Percentiles rank a stretch among this genome's conserved stretches.
phyloP scores from a whole-genome alignment of 2,797 vertebrate genomes.

The Ctenosaura bakeri region DNA sequence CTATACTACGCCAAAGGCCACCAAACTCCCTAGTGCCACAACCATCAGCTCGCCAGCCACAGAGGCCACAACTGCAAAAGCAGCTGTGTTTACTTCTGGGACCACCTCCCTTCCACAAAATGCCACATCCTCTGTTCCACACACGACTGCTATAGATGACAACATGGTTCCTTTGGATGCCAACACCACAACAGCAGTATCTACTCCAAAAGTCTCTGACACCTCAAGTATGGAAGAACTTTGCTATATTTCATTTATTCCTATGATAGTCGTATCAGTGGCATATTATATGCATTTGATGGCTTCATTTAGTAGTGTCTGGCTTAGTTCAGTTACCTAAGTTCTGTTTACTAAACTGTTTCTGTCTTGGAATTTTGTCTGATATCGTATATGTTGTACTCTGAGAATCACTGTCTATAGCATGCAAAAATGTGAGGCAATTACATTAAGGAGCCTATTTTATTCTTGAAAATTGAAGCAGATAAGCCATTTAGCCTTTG shows the following conservation, averaged over 20 bases:
- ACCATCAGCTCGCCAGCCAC: constrained; percentile 64
- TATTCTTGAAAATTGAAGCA: not conserved
- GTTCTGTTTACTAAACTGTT: not conserved
- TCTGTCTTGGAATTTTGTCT: not conserved
- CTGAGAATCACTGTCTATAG: not conserved
- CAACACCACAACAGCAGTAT: constrained; percentile 66
- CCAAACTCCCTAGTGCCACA: constrained; percentile 46
- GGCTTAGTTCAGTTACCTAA: not conserved
- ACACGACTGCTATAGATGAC: not conserved
- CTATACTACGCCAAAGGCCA: constrained; percentile 56
- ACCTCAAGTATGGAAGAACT: constrained; percentile 67
- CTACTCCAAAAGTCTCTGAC: constrained; percentile 64
- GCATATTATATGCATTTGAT: not conserved
- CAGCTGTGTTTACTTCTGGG: constrained; percentile 39
- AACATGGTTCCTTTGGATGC: not conserved
- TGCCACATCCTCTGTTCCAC: not conserved
- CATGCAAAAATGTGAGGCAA: not conserved
- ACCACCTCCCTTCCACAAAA: constrained; percentile 65
- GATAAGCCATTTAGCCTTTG: not conserved
- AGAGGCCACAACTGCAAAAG: constrained; percentile 65
- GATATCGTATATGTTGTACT: not conserved
- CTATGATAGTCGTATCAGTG: not conserved
- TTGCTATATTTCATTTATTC: not conserved
- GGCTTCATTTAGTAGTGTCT: not conserved
- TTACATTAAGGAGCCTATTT: not conserved